Percentiles rank a stretch among this genome's conserved stretches.
Evolutionary conservation across 2,888 invertebrate species (phyloP).

Genomic region (Ischnus inquisitorius): DNA sequence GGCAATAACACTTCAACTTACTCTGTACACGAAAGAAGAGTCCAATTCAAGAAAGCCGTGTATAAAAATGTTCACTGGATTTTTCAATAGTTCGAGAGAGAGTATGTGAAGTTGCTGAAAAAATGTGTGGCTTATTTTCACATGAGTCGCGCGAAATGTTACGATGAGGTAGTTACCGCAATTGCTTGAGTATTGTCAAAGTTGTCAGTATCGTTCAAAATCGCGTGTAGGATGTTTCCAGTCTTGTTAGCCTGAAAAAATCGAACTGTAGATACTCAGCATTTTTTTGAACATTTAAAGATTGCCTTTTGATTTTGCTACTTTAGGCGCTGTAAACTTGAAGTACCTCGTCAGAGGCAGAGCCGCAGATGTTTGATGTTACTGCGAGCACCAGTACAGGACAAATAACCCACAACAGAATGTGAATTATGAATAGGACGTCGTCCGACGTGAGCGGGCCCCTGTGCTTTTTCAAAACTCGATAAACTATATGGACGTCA

Average conservation of each 20-base stretch:
- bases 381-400: neutral
- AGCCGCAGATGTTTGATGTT: constrained; percentile 41
- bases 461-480: constrained; percentile 5
- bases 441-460: neutral
- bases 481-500: constrained; percentile 22
- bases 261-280: neutral
- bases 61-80: neutral
- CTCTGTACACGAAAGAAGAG: neutral
- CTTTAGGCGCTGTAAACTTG: neutral
- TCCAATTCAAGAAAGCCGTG: neutral
- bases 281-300: too few relatives aligned
- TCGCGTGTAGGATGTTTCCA: constrained; percentile 38
- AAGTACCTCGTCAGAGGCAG: constrained; percentile 30
- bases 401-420: neutral
- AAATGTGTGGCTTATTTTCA: neutral
- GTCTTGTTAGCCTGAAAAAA: constrained; percentile 32
- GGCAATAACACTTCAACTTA: neutral
- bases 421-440: neutral
- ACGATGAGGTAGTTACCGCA: constrained; percentile 2
- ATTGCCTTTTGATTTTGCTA: neutral
- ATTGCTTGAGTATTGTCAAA: neutral
- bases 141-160: neutral
- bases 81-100: neutral
- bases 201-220: constrained; percentile 4
- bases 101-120: neutral